Percentiles rank a stretch among this genome's conserved stretches.
phyloP scores from a whole-genome alignment of 2,113 vertebrate genomes.

The Microtus oregoni region DNA sequence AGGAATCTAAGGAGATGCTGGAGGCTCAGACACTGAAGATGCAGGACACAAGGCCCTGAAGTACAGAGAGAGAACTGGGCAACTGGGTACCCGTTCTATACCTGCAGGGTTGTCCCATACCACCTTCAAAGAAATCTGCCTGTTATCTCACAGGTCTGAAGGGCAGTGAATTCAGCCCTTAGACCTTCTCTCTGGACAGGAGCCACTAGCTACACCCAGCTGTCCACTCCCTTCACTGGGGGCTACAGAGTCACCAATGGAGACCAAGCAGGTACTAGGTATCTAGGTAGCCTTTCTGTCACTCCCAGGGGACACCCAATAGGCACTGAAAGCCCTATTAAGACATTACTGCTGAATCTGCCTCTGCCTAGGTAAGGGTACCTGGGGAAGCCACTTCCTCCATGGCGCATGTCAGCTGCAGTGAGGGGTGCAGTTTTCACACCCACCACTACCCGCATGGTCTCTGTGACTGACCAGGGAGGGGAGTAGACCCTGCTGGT shows the following conservation, averaged over 20 bases:
- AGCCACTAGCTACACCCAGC: neutral
- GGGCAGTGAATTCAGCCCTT: neutral
- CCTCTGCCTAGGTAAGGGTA: neutral
- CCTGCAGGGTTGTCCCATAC: neutral
- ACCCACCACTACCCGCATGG: neutral
- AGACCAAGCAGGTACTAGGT: neutral
- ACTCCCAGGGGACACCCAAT: neutral
- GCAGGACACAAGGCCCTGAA: neutral
- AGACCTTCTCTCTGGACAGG: neutral
- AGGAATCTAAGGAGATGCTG: neutral
- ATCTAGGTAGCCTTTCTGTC: neutral
- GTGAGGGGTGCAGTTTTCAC: neutral
- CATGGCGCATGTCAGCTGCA: neutral
- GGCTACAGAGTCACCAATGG: neutral
- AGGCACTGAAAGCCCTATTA: too few relatives aligned
- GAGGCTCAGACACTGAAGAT: too few relatives aligned
- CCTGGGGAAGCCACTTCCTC: neutral
- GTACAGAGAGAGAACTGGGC: neutral
- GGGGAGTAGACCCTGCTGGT: neutral
- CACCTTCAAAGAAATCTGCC: neutral
- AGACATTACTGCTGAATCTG: neutral
- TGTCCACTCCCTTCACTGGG: too few relatives aligned
- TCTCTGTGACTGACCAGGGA: neutral
- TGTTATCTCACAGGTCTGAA: rapidly evolving
- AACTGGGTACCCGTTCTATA: neutral